Conservation (phyloP, 1,140 invertebrate genomes). For the Proctacanthus coquilletti region DNA sequence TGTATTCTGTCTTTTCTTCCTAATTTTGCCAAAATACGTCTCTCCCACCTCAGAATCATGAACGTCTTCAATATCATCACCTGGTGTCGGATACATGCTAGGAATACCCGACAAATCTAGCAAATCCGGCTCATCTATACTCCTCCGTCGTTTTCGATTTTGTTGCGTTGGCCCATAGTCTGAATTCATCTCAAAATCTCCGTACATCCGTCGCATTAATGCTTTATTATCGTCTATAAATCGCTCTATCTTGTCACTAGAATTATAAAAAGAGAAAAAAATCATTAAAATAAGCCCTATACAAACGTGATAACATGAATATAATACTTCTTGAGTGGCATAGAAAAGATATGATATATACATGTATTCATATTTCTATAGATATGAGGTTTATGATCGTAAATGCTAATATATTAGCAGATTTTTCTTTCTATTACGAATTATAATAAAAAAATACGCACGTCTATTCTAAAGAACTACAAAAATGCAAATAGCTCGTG, state of each 20-base stretch:
- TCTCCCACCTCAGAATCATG: slow-evolving; percentile 23
- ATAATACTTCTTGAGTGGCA: too few relatives aligned
- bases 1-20: slow-evolving; percentile 36
- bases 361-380: too few relatives aligned
- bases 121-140: slow-evolving; percentile 36
- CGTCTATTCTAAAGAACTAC: too few relatives aligned
- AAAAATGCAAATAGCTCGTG: too few relatives aligned
- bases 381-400: too few relatives aligned
- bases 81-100: slow-evolving; percentile 11
- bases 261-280: slow-evolving; percentile 1
- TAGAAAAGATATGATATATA: too few relatives aligned
- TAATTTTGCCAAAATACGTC: slow-evolving; percentile 36
- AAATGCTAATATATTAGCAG: too few relatives aligned
- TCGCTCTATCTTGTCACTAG: slow-evolving; percentile 69
- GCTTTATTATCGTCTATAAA: slow-evolving; percentile 92
- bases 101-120: slow-evolving; percentile 29
- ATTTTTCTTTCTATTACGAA: too few relatives aligned
- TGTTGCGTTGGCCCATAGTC: slow-evolving; percentile 35
- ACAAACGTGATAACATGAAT: too few relatives aligned
- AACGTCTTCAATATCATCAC: slow-evolving; percentile 10
- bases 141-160: slow-evolving; percentile 33
- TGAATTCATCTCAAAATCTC: slow-evolving; percentile 55
- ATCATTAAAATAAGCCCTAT: too few relatives aligned
- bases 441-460: too few relatives aligned
- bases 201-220: slow-evolving; percentile 82